phyloP scores from a whole-genome alignment of 23 tunicate species.

The Styela plicata region DNA sequence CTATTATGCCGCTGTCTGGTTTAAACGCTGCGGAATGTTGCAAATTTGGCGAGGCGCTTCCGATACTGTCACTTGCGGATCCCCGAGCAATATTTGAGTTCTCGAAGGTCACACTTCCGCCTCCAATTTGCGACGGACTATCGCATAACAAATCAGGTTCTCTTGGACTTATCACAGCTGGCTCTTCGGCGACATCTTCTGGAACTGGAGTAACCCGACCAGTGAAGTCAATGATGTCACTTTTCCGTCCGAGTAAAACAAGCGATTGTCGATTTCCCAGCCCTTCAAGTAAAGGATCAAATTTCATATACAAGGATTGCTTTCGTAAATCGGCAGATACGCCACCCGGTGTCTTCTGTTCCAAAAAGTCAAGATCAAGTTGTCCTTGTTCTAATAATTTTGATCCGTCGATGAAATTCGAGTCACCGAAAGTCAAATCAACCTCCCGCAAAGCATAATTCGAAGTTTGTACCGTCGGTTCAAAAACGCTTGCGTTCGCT shows the following conservation, averaged over 20 bases:
- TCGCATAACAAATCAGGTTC: conserved; percentile 61
- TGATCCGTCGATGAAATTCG: conserved; percentile 19
- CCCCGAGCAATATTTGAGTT: not conserved
- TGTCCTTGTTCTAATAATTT: conserved; percentile 27
- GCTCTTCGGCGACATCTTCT: conserved; percentile 9
- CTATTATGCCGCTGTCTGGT: conserved; percentile 40
- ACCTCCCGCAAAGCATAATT: conserved; percentile 4
- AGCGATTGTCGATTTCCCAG: conserved; percentile 17
- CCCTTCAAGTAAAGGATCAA: conserved; percentile 60
- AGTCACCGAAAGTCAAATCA: not conserved
- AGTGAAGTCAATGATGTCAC: conserved; percentile 64
- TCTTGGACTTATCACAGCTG: not conserved
- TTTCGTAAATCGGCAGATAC: conserved; percentile 48
- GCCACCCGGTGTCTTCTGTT: conserved; percentile 28
- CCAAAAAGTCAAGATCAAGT: conserved; percentile 55
- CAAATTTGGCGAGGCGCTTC: conserved; percentile 1
- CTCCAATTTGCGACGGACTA: conserved; percentile 44
- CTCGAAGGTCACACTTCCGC: not conserved
- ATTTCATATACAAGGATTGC: conserved; percentile 62
- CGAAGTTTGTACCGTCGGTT: not conserved
- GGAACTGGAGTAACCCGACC: conserved; percentile 35
- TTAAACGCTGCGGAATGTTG: not conserved
- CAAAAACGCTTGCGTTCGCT: not conserved
- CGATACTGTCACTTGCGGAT: conserved; percentile 9
- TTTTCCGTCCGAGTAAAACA: conserved; percentile 44